A percentile compares a stretch with the other conserved stretches of the same genome.
phyloP scores from a whole-genome alignment of 2,113 vertebrate species.

The Toxotes chatareus region DNA sequence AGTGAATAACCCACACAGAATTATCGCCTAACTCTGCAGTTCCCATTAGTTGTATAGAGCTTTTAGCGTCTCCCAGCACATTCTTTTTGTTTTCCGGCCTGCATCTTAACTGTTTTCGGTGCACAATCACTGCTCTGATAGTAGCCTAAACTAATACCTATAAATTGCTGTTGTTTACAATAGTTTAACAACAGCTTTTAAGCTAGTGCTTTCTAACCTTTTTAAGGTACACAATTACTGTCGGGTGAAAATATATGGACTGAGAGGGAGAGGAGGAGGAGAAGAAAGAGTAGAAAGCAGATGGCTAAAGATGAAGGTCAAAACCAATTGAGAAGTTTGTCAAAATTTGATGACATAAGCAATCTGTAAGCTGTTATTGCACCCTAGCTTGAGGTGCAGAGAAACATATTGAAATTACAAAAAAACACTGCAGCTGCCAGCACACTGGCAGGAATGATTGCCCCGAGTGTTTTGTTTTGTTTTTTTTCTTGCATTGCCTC shows the following conservation, averaged over 20 bases:
- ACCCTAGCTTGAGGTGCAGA: slow-evolving; percentile 94
- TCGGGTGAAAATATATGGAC: slow-evolving; percentile 44
- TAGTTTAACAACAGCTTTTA: slow-evolving; percentile 12
- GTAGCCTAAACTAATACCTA: not conserved
- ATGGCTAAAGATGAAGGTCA: slow-evolving; percentile 98
- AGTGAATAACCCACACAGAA: not conserved
- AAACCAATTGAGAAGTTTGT: slow-evolving; percentile 98
- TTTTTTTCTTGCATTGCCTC: slow-evolving; percentile 64
- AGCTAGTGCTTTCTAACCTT: slow-evolving; percentile 1
- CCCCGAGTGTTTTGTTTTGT: slow-evolving; percentile 90
- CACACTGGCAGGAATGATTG: slow-evolving; percentile 93
- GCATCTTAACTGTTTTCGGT: not conserved
- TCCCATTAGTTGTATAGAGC: not conserved
- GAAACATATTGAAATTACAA: slow-evolving; percentile 99
- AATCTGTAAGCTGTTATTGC: slow-evolving; percentile 98
- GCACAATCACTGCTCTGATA: not conserved
- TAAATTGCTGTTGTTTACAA: slow-evolving; percentile 3
- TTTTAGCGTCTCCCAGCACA: not conserved
- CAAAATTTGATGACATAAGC: slow-evolving; percentile 98
- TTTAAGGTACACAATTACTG: slow-evolving; percentile 12
- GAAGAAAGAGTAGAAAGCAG: slow-evolving; percentile 90
- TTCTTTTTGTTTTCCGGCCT: not conserved
- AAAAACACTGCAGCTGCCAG: slow-evolving; percentile 88
- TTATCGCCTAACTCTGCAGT: not conserved
- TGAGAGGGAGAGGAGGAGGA: slow-evolving; percentile 75